Conservation (phyloP, 2,888 invertebrate species). For the Drosophila lacicola region DNA sequence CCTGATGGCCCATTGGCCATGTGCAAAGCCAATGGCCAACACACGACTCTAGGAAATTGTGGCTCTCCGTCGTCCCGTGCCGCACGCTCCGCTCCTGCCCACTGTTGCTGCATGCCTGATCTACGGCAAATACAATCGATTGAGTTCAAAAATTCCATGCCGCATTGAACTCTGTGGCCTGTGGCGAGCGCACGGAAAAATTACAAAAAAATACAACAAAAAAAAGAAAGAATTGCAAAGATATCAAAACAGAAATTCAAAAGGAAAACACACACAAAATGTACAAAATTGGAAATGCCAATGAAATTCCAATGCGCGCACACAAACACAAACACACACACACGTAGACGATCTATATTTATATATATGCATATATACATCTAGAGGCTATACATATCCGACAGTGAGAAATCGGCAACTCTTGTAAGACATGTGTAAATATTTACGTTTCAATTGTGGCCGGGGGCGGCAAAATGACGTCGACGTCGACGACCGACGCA, state of each 20-base stretch:
- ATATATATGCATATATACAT: not conserved
- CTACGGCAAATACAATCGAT: conserved; percentile 41
- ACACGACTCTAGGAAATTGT: too few relatives aligned
- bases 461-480: conserved; percentile 61
- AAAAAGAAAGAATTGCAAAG: conserved; percentile 20
- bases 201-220: too few relatives aligned
- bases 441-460: conserved; percentile 64
- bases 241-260: conserved; percentile 34
- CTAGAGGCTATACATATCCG: conserved; percentile 43
- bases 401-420: conserved; percentile 70
- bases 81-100: not conserved
- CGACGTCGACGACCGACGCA: conserved; percentile 78
- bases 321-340: conserved; percentile 5
- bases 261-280: conserved; percentile 34
- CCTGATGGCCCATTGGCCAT: conserved; percentile 11
- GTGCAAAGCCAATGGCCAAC: too few relatives aligned
- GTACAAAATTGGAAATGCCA: conserved; percentile 73
- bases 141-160: conserved; percentile 43
- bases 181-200: conserved; percentile 6
- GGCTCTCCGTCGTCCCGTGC: too few relatives aligned
- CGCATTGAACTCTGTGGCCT: conserved; percentile 42
- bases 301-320: conserved; percentile 68
- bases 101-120: conserved; percentile 24
- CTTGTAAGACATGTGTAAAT: conserved; percentile 79
- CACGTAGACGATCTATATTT: conserved; percentile 6